phyloP scores from a whole-genome alignment of 1,140 invertebrate species.

The Oreohelix idahoensis region DNA sequence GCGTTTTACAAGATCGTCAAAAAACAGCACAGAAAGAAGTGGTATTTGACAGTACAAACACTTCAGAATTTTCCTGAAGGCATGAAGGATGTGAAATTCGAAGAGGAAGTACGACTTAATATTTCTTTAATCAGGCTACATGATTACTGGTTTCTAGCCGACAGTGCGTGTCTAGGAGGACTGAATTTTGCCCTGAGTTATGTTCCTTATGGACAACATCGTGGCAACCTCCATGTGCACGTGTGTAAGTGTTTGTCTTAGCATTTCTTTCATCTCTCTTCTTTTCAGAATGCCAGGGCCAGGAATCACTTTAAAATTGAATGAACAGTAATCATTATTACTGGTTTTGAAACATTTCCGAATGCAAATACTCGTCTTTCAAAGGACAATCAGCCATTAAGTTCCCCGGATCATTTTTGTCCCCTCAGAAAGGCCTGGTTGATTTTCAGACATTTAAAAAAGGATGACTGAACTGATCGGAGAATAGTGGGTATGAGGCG shows the following conservation, averaged over 20 bases:
- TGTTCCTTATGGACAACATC: not conserved
- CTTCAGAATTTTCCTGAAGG: no score
- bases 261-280: not conserved
- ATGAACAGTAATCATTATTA: slow-evolving; percentile 2
- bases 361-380: not conserved
- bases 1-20: no score
- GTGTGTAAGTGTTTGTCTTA: slow-evolving; percentile 8
- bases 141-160: not conserved
- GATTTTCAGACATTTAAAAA: not conserved
- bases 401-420: not conserved
- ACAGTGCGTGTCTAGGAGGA: not conserved
- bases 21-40: no score
- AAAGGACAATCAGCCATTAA: slow-evolving; percentile 24
- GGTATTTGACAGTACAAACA: no score
- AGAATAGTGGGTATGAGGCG: not conserved
- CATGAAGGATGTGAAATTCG: no score
- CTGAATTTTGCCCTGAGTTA: not conserved
- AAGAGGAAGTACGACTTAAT: no score
- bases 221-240: not conserved
- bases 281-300: not conserved
- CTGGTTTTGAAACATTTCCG: not conserved
- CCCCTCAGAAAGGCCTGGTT: not conserved
- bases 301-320: slow-evolving; percentile 14
- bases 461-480: not conserved
- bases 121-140: not conserved